Base-by-base conservation (phyloP, 2,888 invertebrate genomes). In the Rhabditoides inermis region DNA sequence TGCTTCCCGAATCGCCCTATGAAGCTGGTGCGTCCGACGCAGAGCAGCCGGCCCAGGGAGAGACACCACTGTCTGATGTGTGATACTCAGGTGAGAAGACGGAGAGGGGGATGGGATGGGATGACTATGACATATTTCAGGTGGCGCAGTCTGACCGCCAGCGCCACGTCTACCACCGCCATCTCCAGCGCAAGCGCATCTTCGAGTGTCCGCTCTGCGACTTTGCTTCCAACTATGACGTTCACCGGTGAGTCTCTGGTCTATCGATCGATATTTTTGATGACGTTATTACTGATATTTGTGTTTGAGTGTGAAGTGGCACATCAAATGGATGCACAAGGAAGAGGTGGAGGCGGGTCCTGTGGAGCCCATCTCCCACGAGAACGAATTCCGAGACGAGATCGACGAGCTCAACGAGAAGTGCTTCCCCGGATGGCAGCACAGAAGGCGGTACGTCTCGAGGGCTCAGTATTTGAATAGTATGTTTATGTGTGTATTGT, bases 1-100 rank as follows among this genome's bases (percentile, higher is more conserved):
- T 68, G 68, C 50, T 68, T 68, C 60, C 68, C 68, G 18, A 68
- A 68, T 45, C 53, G 68, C n/a, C 68, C 63, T 36, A 69, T 68
- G 68, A 68, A 68, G 51, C 57, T 68, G 35, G 64, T 65, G 18
- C 53, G 58, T 15, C 49, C 56, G n/a, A 22, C 27, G 2, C 36
- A 47, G 20, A 53, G 46, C 20, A 45, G 57, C 7, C 51, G 57
- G n/a, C 61, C 60, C 6, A 48, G 68, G 7, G 68, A 68, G 47
- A 40, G 68, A 15, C 68, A 68, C 42, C 50, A 53, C 15, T 68
- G 68, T 41, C 40, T 53, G 27, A 23, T 63, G 18, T 68, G 68
- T 40, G 48, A 53, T 15, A 50, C 53, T 10, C 56, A 59, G 46
- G 58, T 56, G 41, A 35, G 3, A 6, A 30, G 7, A n/a, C n/a